Evolutionary conservation across 2,797 vertebrate genomes (phyloP).

Genomic region (Coregonus ussuriensis): DNA sequence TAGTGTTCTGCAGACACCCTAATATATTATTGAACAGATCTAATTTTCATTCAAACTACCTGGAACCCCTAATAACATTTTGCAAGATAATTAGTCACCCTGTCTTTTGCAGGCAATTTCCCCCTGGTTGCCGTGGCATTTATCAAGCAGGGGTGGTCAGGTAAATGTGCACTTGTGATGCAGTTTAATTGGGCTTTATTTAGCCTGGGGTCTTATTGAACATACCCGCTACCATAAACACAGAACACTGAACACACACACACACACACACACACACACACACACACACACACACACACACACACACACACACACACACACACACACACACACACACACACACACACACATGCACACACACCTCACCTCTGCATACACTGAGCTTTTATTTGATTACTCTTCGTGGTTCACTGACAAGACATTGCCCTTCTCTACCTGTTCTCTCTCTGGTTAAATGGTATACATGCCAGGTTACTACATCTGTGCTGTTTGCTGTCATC

Average conservation of each 20-base stretch:
- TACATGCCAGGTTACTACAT: too few relatives aligned
- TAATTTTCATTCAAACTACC: constrained; percentile 78
- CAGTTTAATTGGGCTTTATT: constrained; percentile 64
- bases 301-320: constrained; percentile 18
- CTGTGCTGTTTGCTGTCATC: too few relatives aligned
- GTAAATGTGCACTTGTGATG: constrained; percentile 60
- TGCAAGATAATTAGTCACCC: constrained; percentile 66
- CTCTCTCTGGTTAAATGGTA: not conserved
- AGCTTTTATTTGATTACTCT: constrained; percentile 20
- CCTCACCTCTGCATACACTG: constrained; percentile 9
- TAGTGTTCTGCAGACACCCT: constrained; percentile 69
- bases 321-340: constrained; percentile 18
- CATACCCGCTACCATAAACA: not conserved
- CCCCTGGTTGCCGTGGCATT: constrained; percentile 56
- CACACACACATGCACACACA: constrained; percentile 5
- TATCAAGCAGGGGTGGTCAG: constrained; percentile 61
- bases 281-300: constrained; percentile 16
- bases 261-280: constrained; percentile 10
- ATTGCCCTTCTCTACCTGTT: not conserved
- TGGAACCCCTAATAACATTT: constrained; percentile 59
- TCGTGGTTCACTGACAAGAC: constrained; percentile 19
- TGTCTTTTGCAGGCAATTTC: constrained; percentile 74
- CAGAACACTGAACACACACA: constrained; percentile 5
- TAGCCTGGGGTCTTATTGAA: constrained; percentile 43
- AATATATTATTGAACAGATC: constrained; percentile 78